A percentile compares a stretch with the other conserved stretches of the same genome.
phyloP scores from a whole-genome alignment of 2,888 invertebrate genomes.

The Embidobia sp. region DNA sequence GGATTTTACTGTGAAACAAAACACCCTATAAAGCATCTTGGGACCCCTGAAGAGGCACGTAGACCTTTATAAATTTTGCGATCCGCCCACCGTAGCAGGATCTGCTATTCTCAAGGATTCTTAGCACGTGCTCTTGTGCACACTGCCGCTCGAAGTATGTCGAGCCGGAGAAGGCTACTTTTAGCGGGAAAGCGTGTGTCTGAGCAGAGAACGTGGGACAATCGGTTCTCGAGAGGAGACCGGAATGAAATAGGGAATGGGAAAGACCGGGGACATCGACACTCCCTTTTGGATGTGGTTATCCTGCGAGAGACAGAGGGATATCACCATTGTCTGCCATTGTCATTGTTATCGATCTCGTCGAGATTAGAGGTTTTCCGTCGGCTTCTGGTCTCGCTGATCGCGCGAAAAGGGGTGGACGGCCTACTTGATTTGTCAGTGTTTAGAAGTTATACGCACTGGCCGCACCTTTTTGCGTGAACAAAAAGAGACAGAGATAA shows the following conservation, averaged over 20 bases:
- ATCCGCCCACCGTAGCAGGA: slow-evolving; percentile 68
- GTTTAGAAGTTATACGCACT: slow-evolving; percentile 35
- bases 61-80: slow-evolving; percentile 79
- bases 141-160: slow-evolving; percentile 54
- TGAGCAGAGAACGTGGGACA: slow-evolving; percentile 62
- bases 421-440: slow-evolving; percentile 67
- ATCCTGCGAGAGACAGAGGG: slow-evolving; percentile 66
- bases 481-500: slow-evolving; percentile 13
- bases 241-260: slow-evolving; percentile 54
- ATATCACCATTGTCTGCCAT: slow-evolving; percentile 70
- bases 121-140: slow-evolving; percentile 74
- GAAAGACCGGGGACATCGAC: slow-evolving; percentile 45
- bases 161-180: slow-evolving; percentile 50
- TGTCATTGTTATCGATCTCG: slow-evolving; percentile 75
- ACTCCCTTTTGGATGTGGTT: slow-evolving; percentile 56
- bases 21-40: slow-evolving; percentile 73
- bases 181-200: slow-evolving; percentile 59
- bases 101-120: slow-evolving; percentile 75
- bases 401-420: slow-evolving; percentile 66
- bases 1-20: slow-evolving; percentile 71
- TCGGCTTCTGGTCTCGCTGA: slow-evolving; percentile 67
- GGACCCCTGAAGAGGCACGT: slow-evolving; percentile 72
- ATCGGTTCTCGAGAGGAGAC: slow-evolving; percentile 58
- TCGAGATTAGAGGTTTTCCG: slow-evolving; percentile 73
- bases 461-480: slow-evolving; percentile 35